Conservation (phyloP, 2,888 invertebrate species). For the Fragum sueziense region DNA sequence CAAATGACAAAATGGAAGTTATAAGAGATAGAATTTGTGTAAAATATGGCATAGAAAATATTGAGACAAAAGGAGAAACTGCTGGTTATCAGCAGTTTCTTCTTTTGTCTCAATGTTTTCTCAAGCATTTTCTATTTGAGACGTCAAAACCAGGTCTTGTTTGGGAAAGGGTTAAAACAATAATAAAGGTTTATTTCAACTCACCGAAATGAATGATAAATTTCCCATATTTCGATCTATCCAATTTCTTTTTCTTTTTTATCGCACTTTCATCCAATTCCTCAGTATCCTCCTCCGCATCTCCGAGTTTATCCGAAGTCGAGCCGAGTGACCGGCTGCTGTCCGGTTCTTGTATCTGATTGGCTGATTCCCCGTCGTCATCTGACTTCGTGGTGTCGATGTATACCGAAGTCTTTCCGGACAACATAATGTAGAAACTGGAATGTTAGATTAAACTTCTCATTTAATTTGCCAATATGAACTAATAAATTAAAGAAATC, state of each 20-base stretch:
- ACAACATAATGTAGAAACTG: slow-evolving; percentile 79
- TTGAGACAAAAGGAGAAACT: too few species aligned
- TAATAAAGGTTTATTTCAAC: too few species aligned
- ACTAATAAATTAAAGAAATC: neutral
- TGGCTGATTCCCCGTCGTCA: slow-evolving; percentile 57
- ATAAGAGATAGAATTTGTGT: too few species aligned
- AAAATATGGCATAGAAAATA: too few species aligned
- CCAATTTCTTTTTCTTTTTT: slow-evolving; percentile 63
- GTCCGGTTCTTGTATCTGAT: slow-evolving; percentile 46
- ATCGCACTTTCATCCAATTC: neutral
- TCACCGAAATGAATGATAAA: slow-evolving; percentile 77
- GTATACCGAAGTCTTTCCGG: slow-evolving; percentile 77
- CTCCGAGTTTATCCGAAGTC: slow-evolving; percentile 6
- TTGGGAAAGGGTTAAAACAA: too few species aligned
- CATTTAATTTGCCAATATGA: neutral
- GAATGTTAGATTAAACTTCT: slow-evolving; percentile 3
- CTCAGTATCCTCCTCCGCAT: slow-evolving; percentile 4
- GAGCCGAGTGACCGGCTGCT: slow-evolving; percentile 7
- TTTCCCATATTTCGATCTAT: slow-evolving; percentile 73
- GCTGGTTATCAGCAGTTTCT: too few species aligned
- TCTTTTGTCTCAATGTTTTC: too few species aligned
- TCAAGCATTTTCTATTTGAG: too few species aligned
- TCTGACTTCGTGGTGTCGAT: slow-evolving; percentile 74
- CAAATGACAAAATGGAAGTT: too few species aligned
- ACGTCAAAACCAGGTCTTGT: too few species aligned